Conservation (phyloP, 2,113 vertebrate species). For the Paralichthys olivaceus region DNA sequence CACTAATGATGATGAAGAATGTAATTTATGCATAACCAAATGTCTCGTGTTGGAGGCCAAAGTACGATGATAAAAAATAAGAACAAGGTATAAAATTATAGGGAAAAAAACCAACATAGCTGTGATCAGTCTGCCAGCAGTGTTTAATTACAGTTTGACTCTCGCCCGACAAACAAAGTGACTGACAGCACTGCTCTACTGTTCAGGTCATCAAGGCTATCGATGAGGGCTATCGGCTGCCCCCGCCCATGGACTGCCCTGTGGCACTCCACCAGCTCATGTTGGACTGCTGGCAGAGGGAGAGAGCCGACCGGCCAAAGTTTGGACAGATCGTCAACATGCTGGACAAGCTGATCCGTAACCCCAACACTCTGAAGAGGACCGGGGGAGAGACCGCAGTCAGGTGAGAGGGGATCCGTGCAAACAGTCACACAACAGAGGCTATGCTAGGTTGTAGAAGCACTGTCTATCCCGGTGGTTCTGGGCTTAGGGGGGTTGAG, state of each 20-base stretch:
- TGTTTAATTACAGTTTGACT: constrained; percentile 6
- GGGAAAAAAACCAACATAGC: background rate
- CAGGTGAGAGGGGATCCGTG: constrained; percentile 81
- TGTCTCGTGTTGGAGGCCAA: constrained; percentile 10
- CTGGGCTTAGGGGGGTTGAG: background rate
- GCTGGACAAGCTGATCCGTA: constrained; percentile 99
- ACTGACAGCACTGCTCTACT: constrained; percentile 7
- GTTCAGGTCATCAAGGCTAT: constrained; percentile 97
- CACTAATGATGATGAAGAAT: constrained; percentile 40
- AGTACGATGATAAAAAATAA: constrained; percentile 30
- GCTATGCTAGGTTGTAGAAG: background rate
- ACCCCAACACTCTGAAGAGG: constrained; percentile 96
- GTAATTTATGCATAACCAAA: constrained; percentile 20
- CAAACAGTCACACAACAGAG: background rate
- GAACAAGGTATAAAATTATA: background rate
- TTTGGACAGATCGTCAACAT: constrained; percentile 99
- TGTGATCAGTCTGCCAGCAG: constrained; percentile 8
- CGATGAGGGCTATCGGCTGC: constrained; percentile 96
- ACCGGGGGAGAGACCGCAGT: constrained; percentile 88
- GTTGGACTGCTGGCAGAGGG: constrained; percentile 99
- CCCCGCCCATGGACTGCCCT: constrained; percentile 98
- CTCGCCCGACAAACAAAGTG: background rate
- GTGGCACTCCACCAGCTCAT: constrained; percentile 97
- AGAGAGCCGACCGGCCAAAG: constrained; percentile 93
- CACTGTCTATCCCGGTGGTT: background rate